Percentiles rank a stretch among this genome's conserved stretches.
Evolutionary conservation across 2,797 vertebrate genomes (phyloP).

Genomic region (Urosaurus nigricauda): DNA sequence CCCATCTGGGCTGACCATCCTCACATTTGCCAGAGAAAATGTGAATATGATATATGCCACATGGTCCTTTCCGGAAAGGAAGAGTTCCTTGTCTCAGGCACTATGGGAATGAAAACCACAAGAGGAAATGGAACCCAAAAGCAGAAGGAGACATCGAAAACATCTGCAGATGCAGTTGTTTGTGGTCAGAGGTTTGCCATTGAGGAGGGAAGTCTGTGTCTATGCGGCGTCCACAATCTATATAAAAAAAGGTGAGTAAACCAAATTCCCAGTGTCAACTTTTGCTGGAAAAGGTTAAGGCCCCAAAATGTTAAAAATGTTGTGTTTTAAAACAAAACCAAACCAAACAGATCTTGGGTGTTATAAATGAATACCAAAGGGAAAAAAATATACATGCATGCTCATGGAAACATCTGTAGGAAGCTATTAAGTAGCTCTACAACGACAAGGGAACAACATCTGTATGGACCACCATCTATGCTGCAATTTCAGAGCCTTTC

Average conservation of each 20-base stretch:
- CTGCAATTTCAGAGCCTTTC: conserved; percentile 67
- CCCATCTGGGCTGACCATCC: conserved; percentile 65
- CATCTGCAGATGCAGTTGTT: conserved; percentile 68
- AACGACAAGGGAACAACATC: conserved; percentile 73
- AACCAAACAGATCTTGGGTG: conserved; percentile 13
- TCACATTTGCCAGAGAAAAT: conserved; percentile 58
- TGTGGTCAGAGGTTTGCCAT: conserved; percentile 56
- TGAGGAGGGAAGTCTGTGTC: conserved; percentile 56
- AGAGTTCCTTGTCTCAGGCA: conserved; percentile 52
- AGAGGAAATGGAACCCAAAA: conserved; percentile 69
- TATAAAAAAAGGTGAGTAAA: conserved; percentile 60
- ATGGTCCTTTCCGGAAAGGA: conserved; percentile 64
- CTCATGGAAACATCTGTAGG: conserved; percentile 69
- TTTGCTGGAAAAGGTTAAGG: conserved; percentile 72
- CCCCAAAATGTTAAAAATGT: too few relatives aligned
- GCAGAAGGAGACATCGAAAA: conserved; percentile 65
- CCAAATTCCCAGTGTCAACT: conserved; percentile 41
- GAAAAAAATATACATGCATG: conserved; percentile 61
- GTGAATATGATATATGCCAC: conserved; percentile 51
- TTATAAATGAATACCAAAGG: conserved; percentile 46
- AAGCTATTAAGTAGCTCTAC: conserved; percentile 70
- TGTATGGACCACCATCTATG: conserved; percentile 76
- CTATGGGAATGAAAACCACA: conserved; percentile 64
- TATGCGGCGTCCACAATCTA: conserved; percentile 59
- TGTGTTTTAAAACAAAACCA: too few relatives aligned